A percentile compares a stretch with the other conserved stretches of the same genome.
phyloP scores from a whole-genome alignment of 2,113 vertebrate genomes.

The Dipodomys ordii region DNA sequence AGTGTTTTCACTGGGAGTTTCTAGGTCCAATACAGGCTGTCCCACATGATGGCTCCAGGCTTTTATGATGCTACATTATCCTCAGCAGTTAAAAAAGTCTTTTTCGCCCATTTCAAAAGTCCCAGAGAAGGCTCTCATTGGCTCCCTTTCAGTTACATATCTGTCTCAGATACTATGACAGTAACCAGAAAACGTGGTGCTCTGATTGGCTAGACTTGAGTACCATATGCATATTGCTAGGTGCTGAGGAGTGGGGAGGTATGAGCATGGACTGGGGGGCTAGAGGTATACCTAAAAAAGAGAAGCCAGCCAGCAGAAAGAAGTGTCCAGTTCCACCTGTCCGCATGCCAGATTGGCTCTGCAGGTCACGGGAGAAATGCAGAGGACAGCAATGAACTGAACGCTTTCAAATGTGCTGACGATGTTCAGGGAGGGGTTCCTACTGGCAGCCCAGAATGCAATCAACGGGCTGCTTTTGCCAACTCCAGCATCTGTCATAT shows the following conservation, averaged over 20 bases:
- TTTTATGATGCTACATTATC: background rate
- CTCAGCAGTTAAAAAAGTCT: background rate
- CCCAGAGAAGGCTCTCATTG: background rate
- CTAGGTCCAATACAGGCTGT: background rate
- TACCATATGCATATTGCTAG: background rate
- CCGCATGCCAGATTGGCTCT: background rate
- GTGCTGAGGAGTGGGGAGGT: background rate
- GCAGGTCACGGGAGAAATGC: conserved; percentile 62
- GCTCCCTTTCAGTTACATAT: background rate
- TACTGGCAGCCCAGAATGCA: conserved; percentile 85
- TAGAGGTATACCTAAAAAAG: background rate
- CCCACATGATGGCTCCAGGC: background rate
- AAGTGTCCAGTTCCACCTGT: conserved; percentile 20
- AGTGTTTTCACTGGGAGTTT: background rate
- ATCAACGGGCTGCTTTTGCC: conserved; percentile 88
- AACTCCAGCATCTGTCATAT: conserved; percentile 91
- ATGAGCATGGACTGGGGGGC: background rate
- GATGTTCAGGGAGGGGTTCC: conserved; percentile 75
- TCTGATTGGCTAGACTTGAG: background rate
- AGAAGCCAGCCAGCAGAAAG: background rate
- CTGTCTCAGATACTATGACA: background rate
- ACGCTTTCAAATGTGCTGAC: conserved; percentile 85
- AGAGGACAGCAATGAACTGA: conserved; percentile 64
- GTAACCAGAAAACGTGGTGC: no score
- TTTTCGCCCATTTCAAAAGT: background rate